phyloP scores from a whole-genome alignment of 2,797 vertebrate species.

The Argentina silus region DNA sequence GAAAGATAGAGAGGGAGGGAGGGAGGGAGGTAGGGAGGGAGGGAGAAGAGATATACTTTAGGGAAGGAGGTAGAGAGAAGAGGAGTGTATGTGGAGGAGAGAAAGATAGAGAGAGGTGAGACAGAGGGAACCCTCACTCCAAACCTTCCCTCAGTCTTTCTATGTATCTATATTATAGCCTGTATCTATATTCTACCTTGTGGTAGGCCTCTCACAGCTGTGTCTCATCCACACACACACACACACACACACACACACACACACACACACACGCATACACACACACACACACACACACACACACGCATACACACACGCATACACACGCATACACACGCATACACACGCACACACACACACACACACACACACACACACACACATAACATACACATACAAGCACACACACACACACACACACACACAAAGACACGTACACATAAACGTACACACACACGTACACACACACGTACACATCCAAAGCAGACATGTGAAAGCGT shows the following conservation, averaged over 20 bases:
- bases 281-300: neutral
- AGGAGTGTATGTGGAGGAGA: neutral
- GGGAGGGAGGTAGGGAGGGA: no score
- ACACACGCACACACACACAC: neutral
- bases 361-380: slow-evolving; percentile 14
- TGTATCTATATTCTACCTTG: slow-evolving; percentile 57
- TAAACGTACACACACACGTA: slow-evolving; percentile 9
- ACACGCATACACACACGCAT: slow-evolving; percentile 15
- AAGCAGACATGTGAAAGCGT: slow-evolving; percentile 20
- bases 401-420: neutral
- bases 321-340: neutral
- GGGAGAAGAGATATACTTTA: no score
- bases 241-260: slow-evolving; percentile 1
- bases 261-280: neutral
- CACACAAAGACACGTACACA: slow-evolving; percentile 10
- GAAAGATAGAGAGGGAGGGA: no score
- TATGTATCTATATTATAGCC: no score
- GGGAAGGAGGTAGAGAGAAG: no score
- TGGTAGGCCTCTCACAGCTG: slow-evolving; percentile 56
- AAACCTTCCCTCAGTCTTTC: no score
- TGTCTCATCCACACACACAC: slow-evolving; percentile 9
- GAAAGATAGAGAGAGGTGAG: neutral
- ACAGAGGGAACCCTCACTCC: neutral
- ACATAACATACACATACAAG: no score
- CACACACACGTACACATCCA: neutral